phyloP scores from a whole-genome alignment of 1,140 invertebrate species.

The Megathymus violae region DNA sequence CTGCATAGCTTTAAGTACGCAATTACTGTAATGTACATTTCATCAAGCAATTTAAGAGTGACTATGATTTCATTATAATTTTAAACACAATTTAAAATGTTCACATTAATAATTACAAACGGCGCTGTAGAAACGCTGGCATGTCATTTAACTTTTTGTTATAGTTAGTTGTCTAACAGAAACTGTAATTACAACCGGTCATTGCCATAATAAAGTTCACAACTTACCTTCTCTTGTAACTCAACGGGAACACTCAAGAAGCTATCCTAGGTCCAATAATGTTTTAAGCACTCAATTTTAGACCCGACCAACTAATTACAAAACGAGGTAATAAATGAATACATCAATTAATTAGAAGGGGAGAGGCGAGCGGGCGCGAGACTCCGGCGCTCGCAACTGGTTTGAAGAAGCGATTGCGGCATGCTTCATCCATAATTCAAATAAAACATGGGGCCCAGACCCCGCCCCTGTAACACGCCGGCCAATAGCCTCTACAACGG shows the following conservation, averaged over 20 bases:
- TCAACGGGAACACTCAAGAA: constrained; percentile 25
- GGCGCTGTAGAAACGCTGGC: constrained; percentile 10
- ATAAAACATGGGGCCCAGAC: constrained; percentile 78
- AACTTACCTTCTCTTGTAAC: constrained; percentile 42
- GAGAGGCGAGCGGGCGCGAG: constrained; percentile 74
- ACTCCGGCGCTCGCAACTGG: constrained; percentile 75
- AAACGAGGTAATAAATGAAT: constrained; percentile 77
- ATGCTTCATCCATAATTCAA: constrained; percentile 81
- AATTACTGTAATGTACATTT: constrained; percentile 36
- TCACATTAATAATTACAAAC: constrained; percentile 19
- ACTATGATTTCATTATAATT: constrained; percentile 32
- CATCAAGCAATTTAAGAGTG: constrained; percentile 30
- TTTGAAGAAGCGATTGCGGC: constrained; percentile 64
- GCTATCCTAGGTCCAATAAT: constrained; percentile 54
- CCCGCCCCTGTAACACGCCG: constrained; percentile 72
- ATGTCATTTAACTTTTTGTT: constrained; percentile 26
- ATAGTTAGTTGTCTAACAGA: constrained; percentile 22
- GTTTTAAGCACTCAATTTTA: constrained; percentile 55
- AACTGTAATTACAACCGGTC: constrained; percentile 21
- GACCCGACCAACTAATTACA: constrained; percentile 63
- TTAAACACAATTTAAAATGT: constrained; percentile 30
- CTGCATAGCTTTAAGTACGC: constrained; percentile 35
- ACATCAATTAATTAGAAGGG: constrained; percentile 80
- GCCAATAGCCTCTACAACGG: constrained; percentile 69
- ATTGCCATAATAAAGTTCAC: constrained; percentile 30